Conservation (phyloP, 2,888 invertebrate genomes). For the Tillus elongatus region DNA sequence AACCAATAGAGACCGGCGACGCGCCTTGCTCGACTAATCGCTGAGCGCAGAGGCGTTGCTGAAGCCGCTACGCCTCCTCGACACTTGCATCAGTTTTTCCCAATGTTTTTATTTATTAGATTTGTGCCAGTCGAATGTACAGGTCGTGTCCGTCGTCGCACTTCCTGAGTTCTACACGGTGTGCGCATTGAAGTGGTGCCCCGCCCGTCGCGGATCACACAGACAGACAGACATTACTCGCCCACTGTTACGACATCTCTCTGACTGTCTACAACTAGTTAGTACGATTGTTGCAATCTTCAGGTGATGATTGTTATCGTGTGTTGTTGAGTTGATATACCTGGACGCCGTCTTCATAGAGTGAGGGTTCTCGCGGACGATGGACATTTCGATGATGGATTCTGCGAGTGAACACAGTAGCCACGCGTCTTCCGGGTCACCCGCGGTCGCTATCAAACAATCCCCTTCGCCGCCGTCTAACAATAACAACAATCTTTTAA, state of each 20-base stretch:
- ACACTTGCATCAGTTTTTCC: constrained; percentile 46
- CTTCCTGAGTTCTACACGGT: constrained; percentile 30
- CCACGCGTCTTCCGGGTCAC: constrained; percentile 47
- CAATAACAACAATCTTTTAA: constrained; percentile 33
- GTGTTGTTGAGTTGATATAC: no score
- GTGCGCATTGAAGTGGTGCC: constrained; percentile 25
- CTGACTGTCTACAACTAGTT: constrained; percentile 37
- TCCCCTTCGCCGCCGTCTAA: constrained; percentile 42
- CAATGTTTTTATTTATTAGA: constrained; percentile 62
- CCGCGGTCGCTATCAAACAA: constrained; percentile 42
- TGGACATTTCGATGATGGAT: constrained; percentile 46
- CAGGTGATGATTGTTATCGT: no score
- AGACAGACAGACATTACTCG: constrained; percentile 39
- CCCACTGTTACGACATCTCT: constrained; percentile 42
- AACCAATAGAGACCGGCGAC: constrained; percentile 30
- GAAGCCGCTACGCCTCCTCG: constrained; percentile 32
- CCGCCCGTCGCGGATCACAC: constrained; percentile 41
- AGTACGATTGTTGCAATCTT: no score
- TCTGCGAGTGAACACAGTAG: constrained; percentile 51
- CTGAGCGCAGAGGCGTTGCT: constrained; percentile 47
- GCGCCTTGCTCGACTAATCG: constrained; percentile 40
- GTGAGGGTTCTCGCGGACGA: constrained; percentile 18
- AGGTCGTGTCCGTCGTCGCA: constrained; percentile 45
- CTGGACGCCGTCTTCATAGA: no score
- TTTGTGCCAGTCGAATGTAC: constrained; percentile 59